A percentile compares a stretch with the other conserved stretches of the same genome.
phyloP scores from a whole-genome alignment of 2,113 vertebrate species.

The Theristicus caerulescens region DNA sequence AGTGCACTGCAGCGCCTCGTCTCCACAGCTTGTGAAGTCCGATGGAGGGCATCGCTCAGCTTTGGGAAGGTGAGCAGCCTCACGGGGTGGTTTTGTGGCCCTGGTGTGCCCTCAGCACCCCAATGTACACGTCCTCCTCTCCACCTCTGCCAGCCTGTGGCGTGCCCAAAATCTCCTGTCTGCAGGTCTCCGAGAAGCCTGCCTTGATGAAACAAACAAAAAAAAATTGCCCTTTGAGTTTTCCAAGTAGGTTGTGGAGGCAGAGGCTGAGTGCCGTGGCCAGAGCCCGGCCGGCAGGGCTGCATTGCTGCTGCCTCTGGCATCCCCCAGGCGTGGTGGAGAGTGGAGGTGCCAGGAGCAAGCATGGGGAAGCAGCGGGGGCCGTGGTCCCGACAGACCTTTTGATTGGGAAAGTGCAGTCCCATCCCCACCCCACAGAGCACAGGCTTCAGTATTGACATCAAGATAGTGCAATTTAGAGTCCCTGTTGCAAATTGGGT shows the following conservation, averaged over 20 bases:
- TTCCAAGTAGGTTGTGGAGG: accelerated
- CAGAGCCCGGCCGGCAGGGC: not conserved
- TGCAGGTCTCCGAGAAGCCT: not conserved
- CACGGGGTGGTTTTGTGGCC: not conserved
- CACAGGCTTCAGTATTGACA: not conserved
- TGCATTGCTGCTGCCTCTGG: not conserved
- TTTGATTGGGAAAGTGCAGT: not conserved
- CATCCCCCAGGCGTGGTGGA: not conserved
- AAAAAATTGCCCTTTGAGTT: not conserved
- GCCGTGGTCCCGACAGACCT: not conserved
- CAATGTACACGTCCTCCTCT: accelerated
- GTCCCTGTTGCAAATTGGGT: not conserved
- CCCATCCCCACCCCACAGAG: not conserved
- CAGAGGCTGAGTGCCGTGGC: not conserved
- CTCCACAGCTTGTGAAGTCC: not conserved
- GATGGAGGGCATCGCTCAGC: not conserved
- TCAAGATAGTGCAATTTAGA: not conserved
- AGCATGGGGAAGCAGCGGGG: accelerated
- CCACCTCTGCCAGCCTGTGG: not conserved
- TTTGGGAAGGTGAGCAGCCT: not conserved
- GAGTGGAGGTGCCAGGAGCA: not conserved
- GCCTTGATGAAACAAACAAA: not conserved
- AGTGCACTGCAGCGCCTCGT: not conserved
- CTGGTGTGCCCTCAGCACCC: not conserved
- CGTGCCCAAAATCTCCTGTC: not conserved